These are phyloP conservation scores for Lagopus leucura DNA, from an alignment of 2,113 vertebrate species.

Conservation along the genomic window DNA sequence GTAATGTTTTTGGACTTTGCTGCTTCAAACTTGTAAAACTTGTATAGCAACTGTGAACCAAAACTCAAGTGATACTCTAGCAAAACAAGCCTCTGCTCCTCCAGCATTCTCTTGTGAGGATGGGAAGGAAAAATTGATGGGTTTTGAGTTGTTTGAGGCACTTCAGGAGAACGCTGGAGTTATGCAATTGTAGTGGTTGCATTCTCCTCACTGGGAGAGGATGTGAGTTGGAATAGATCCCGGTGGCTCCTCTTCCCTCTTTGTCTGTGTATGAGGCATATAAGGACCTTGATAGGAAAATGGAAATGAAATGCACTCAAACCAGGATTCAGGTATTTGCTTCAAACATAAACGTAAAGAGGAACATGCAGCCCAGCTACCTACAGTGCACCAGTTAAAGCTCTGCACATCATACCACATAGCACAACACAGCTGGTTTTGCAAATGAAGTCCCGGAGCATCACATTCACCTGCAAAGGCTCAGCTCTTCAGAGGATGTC, in stretches of 20 bases:
- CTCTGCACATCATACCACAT: not conserved
- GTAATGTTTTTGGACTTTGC: not conserved
- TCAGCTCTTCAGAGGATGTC: not conserved
- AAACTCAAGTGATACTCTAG: not conserved
- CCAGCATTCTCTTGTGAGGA: not conserved
- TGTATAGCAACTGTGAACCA: not conserved
- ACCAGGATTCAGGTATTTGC: not conserved
- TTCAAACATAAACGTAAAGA: not conserved
- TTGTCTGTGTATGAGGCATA: not conserved
- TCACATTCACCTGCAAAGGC: not conserved
- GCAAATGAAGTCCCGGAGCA: not conserved
- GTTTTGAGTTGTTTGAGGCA: not conserved
- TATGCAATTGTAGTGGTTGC: not conserved
- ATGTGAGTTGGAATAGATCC: not conserved
- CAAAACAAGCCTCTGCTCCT: not conserved
- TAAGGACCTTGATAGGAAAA: not conserved
- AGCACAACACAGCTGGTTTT: not conserved
- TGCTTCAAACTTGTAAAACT: conserved; percentile 35
- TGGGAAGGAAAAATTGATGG: not conserved
- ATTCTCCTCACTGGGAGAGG: not conserved
- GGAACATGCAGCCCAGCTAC: not conserved
- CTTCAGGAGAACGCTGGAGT: not conserved
- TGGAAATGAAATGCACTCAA: not conserved
- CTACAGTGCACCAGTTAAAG: not conserved
- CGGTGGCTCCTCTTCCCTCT: not conserved